Conservation (phyloP, 2,888 invertebrate genomes). For the Hydrotaea diabolus region DNA sequence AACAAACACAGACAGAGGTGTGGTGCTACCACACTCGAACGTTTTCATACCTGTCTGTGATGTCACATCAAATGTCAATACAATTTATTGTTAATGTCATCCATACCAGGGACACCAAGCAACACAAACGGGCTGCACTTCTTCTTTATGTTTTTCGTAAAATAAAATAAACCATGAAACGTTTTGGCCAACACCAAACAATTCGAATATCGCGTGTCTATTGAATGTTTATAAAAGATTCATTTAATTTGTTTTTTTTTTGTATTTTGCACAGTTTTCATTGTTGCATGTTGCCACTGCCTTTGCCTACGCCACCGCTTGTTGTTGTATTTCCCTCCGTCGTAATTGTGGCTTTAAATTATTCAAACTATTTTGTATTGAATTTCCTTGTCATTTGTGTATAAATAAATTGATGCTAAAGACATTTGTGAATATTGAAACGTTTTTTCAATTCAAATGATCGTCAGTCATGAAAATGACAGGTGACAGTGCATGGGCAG, state of each 20-base stretch:
- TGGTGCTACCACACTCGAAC: neutral
- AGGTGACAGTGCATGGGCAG: too few relatives aligned
- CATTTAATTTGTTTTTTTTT: neutral
- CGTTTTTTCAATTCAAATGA: neutral
- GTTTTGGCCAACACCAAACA: slow-evolving; percentile 41
- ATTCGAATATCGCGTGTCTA: slow-evolving; percentile 42
- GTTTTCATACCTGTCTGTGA: slow-evolving; percentile 43
- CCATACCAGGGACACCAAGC: neutral
- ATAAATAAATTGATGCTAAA: neutral
- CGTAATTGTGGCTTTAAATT: slow-evolving; percentile 20
- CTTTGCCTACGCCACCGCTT: too few relatives aligned
- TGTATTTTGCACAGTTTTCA: neutral
- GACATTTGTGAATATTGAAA: neutral
- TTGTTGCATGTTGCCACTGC: slow-evolving; percentile 10
- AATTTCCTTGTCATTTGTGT: neutral
- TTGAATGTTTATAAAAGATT: slow-evolving; percentile 25
- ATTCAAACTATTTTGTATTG: neutral
- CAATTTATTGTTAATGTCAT: slow-evolving; percentile 29
- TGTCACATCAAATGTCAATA: slow-evolving; percentile 47
- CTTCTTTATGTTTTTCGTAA: neutral
- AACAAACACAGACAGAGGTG: neutral
- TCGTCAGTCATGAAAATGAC: neutral
- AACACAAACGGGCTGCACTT: too few relatives aligned
- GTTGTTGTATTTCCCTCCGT: neutral
- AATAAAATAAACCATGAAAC: neutral